Evolutionary conservation across 2,113 vertebrate species (phyloP).

Genomic region (Sinosuthora webbiana): DNA sequence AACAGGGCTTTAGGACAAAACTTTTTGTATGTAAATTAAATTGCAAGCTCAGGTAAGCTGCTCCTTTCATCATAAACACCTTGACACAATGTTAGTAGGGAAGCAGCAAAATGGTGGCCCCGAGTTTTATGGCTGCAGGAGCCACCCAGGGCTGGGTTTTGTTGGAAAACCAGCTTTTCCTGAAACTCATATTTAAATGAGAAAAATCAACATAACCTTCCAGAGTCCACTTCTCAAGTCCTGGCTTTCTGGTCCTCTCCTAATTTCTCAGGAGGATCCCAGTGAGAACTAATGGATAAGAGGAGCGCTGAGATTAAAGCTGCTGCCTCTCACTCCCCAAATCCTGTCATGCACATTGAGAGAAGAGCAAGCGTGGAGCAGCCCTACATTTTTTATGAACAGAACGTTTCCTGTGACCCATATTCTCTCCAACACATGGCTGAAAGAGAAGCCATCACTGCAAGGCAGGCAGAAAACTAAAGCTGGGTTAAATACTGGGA

Average conservation of each 20-base stretch:
- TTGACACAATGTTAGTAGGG: accelerated
- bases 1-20: background rate
- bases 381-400: background rate
- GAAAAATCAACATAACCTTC: background rate
- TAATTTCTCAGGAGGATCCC: background rate
- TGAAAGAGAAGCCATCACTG: background rate
- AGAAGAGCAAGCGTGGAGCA: background rate
- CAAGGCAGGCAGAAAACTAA: background rate
- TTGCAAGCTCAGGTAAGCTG: background rate
- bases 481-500: constrained; percentile 47
- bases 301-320: background rate
- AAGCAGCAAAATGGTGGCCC: background rate
- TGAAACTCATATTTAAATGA: background rate
- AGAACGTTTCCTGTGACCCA: background rate
- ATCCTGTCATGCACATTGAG: background rate
- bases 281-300: background rate
- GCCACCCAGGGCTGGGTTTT: background rate
- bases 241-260: background rate
- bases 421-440: background rate
- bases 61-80: background rate
- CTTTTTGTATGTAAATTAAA: background rate
- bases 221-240: background rate
- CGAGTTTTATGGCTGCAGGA: background rate
- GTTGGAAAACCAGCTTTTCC: background rate
- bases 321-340: background rate